Evolutionary conservation across 2,113 vertebrate species (phyloP), one percentile per base, ranked within the genome.

Genomic region (Pavo muticus): DNA sequence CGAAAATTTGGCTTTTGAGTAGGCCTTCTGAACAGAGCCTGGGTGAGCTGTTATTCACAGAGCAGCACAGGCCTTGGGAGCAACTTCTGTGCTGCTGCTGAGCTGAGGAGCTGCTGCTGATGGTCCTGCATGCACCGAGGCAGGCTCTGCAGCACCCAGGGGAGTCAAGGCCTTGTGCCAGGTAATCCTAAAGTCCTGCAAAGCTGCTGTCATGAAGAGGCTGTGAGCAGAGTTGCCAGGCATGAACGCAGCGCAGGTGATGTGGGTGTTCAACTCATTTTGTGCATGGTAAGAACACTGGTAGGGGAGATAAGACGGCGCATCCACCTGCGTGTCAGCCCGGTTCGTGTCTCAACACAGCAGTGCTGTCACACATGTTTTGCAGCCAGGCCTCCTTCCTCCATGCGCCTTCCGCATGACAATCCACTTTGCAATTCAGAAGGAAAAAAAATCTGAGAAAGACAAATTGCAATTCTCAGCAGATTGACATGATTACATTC

Each of bases 11-110:
- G 11, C 37, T 80, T 23, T 15, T 23, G 48, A n/a, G 50, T 15
- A 77, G 0, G 4, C 0, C 68, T 27, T 65, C 2, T 24, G 1
- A 71, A 25, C 20, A 54, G 39, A 8, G 4, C 0, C 0, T 1
- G 25, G 42, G 21, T 8, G 50, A 50, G 20, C 2, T 0, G 0
- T 6, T 45, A 15, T 20, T 45, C 6, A 14, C 52, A 64, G 50
- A 68, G 14, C 20, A 82, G 77, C n/a, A n/a, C 37, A 35, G 63
- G 44, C 37, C 56, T 14, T 15, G 52, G 29, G 37, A 70, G 52
- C 11, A 64, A 25, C 18, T 93, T 64, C 14, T 8, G 39, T 78
- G 84, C 80, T 44, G 23, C 47, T 1, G 0, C 7, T 47, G 57
- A 61, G 23, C 73, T 70, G 73, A 50, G 88, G 79, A 78, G 57